Base-by-base conservation (phyloP, 2,888 invertebrate species). In the Platyscelio sp. region DNA sequence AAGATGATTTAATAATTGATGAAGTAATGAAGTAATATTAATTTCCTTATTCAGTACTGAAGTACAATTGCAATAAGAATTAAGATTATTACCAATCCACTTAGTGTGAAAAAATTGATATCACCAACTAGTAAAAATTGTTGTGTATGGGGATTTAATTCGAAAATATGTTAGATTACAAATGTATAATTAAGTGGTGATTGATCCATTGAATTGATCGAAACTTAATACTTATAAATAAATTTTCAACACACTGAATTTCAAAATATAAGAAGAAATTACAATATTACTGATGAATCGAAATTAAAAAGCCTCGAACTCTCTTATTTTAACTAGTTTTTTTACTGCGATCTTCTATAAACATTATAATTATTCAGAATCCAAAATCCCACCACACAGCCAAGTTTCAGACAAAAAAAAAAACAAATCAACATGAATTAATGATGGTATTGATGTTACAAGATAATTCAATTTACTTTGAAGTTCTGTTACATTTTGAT, bases 341-440 rank as follows among this genome's bases (percentile, higher is more conserved):
- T 7, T 5, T 1, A 3, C 2, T 33, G 11, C 71, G 3, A 20
- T 72, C 71, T 11, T n/a, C 71, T 72, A 27, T 15, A 60, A 4
- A 72, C 20, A 13, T 33, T 29, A 11, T 46, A 18, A 18, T 72
- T 60, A 46, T 27, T 72, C 71, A 13, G 60, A 24, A 27, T 40
- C 27, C 3, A 3, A 18, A 26, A 70, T 56, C 1, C 9, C 11
- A 13, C 27, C 22, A 6, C 24, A 4, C 0, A 70, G 56, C 58
- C 71, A 72, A 2, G 71, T 72, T 18, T 72, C 71, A 13, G 71
- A 46, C 0, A 72, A 22, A 6, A 60, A n/a, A n/a, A n/a, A 5
- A 4, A 72, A 29, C 1, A 58, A 6, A 15, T 60, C 71, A 27
- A 24, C 2, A 29, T 72, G n/a, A 0, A 22, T 24, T 4, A 46